Conservation (phyloP, 2,113 vertebrate genomes). For the Piprites chloris region DNA sequence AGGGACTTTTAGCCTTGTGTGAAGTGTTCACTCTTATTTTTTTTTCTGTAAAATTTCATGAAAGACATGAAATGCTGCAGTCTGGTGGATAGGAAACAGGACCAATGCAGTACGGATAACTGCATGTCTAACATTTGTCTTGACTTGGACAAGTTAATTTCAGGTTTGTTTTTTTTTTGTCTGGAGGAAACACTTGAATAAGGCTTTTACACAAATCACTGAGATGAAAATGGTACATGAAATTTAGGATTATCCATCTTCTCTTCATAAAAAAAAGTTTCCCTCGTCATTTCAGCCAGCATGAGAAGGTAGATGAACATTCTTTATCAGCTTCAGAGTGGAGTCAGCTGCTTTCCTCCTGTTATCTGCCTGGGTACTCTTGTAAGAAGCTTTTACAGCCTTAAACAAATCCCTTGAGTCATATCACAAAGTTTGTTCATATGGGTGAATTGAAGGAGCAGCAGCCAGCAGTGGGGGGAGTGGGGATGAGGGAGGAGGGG, state of each 20-base stretch:
- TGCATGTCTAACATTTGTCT: not conserved
- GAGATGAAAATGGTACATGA: not conserved
- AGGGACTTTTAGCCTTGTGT: not conserved
- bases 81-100: not conserved
- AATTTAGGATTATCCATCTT: not conserved
- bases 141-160: not conserved
- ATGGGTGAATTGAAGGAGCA: not conserved
- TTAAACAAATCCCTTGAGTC: not conserved
- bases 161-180: not conserved
- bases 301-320: not conserved
- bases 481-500: accelerated
- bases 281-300: not conserved
- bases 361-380: not conserved
- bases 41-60: not conserved
- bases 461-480: not conserved
- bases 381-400: not conserved
- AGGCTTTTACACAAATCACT: not conserved
- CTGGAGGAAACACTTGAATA: not conserved
- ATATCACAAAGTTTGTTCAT: not conserved
- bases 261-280: not conserved
- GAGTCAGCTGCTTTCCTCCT: not conserved
- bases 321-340: not conserved
- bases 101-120: not conserved
- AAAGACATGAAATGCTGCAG: not conserved
- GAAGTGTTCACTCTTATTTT: not conserved